Base-by-base conservation (phyloP, 2,113 vertebrate species). In the Chunga burmeisteri region DNA sequence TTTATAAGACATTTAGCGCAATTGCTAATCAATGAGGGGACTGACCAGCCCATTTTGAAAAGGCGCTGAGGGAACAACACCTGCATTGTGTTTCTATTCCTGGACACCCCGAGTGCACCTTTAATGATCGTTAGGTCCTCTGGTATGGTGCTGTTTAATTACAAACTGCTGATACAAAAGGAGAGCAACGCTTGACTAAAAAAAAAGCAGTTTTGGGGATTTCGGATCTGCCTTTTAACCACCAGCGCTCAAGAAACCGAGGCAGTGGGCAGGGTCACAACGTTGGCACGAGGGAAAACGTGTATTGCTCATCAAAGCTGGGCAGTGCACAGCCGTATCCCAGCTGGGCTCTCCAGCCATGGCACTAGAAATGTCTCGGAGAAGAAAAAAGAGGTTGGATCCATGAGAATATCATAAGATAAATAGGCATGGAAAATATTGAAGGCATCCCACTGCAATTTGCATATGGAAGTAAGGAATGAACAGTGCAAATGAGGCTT, bases 31-130 rank as follows among this genome's bases (percentile, higher is more conserved):
- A 81, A 6, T 11, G 42, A 95, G 38, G 52, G n/a, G 44, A 86
- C 68, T 95, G 96, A 86, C 74, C 56, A 3, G 78, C 47, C 36
- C 6, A 2, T 80, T 96, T 82, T 81, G 75, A 80, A 90, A 95
- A 89, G 77, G 52, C 77, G 49, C 62, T 38, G 56, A 61, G 46
- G 44, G 42, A 96, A 94, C 84, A 94, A 32, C 90, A 97, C 53
- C 81, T 94, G 90, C 68, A 82, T 73, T 94, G 67, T 97, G 66
- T 85, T 81, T 81, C 81, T 92, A 59, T 91, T 94, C 84, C 80
- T 71, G 81, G 74, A 80, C 40, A 84, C 29, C 50, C 38, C 4
- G 3, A 92, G 62, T 26, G 25, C 49, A 93, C 73, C 65, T 94
- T 83, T 93, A 94, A 94, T 82, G n/a, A 30, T 68, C 74, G 65